These are phyloP conservation scores for Ctenopoma multispine DNA, from an alignment of 2,797 vertebrate genomes.

Conservation along the genomic window DNA sequence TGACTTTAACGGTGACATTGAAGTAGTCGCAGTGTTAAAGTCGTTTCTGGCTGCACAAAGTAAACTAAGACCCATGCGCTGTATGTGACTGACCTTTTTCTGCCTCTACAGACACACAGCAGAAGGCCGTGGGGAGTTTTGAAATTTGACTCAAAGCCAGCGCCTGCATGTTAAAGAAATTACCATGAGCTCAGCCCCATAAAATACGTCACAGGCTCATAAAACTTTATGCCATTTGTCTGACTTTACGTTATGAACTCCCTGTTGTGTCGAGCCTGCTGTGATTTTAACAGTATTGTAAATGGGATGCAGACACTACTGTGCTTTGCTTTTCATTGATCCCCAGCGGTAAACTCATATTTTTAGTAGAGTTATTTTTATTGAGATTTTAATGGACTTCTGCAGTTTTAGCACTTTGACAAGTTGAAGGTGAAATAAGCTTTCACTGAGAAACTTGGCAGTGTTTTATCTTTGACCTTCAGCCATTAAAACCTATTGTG, in stretches of 20 bases:
- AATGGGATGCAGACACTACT: neutral
- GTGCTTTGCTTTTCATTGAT: slow-evolving; percentile 11
- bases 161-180: slow-evolving; percentile 67
- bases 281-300: slow-evolving; percentile 31
- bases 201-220: slow-evolving; percentile 58
- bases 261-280: slow-evolving; percentile 53
- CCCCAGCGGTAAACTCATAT: neutral
- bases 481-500: slow-evolving; percentile 13
- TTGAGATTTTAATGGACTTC: slow-evolving; percentile 1
- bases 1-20: slow-evolving; percentile 4
- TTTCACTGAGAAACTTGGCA: slow-evolving; percentile 4
- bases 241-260: slow-evolving; percentile 48
- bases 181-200: slow-evolving; percentile 64
- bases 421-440: neutral
- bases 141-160: neutral
- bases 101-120: slow-evolving; percentile 7
- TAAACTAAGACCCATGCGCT: slow-evolving; percentile 22
- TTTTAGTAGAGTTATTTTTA: neutral
- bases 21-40: neutral
- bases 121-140: slow-evolving; percentile 2
- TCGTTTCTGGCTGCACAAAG: slow-evolving; percentile 11
- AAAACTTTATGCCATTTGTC: slow-evolving; percentile 60
- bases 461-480: slow-evolving; percentile 21
- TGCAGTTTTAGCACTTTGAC: slow-evolving; percentile 3
- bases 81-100: slow-evolving; percentile 25